Percentiles rank a stretch among this genome's conserved stretches.
phyloP scores from a whole-genome alignment of 2,888 invertebrate genomes.

The Synergus umbraculus region DNA sequence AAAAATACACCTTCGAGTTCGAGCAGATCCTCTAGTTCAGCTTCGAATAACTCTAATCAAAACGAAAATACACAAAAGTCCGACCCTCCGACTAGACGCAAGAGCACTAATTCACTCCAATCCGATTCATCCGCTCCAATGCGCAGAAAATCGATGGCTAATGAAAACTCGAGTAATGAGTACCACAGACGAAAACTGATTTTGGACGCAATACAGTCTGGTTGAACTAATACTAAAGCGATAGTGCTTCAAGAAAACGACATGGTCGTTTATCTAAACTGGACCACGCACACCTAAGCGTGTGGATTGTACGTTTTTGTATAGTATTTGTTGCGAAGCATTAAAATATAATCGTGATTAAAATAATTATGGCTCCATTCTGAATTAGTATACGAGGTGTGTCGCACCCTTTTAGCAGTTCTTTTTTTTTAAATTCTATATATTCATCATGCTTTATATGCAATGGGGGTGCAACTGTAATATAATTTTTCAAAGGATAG shows the following conservation, averaged over 20 bases:
- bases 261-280: constrained; percentile 51
- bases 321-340: constrained; percentile 72
- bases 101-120: constrained; percentile 69
- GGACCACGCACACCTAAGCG: constrained; percentile 43
- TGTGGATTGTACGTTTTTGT: constrained; percentile 64
- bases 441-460: constrained; percentile 1
- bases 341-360: constrained; percentile 63
- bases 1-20: constrained; percentile 56
- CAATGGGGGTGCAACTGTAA: background rate
- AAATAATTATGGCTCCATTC: constrained; percentile 54
- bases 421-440: background rate
- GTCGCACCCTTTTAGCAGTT: constrained; percentile 7
- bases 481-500: background rate
- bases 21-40: constrained; percentile 10
- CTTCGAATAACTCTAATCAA: constrained; percentile 51
- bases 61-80: constrained; percentile 48
- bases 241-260: constrained; percentile 56
- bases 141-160: constrained; percentile 79
- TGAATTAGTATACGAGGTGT: constrained; percentile 39
- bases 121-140: constrained; percentile 73
- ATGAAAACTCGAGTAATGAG: constrained; percentile 62
- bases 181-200: constrained; percentile 70
- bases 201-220: constrained; percentile 65
- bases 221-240: constrained; percentile 53
- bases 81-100: constrained; percentile 66